Base-by-base conservation (phyloP, 2,797 vertebrate genomes). In the Neosilurus hyrtlii region DNA sequence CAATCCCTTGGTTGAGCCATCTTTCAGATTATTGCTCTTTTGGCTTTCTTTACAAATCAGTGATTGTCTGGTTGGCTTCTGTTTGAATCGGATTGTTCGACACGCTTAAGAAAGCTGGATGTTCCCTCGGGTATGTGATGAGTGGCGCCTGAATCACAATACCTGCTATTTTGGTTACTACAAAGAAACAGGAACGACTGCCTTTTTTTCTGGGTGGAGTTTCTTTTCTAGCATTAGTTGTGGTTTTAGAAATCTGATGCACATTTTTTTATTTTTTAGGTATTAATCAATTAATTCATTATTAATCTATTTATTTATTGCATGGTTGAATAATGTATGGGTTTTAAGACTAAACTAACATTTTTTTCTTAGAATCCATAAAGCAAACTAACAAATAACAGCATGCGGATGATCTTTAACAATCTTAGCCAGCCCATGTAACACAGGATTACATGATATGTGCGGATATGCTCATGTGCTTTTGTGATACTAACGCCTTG, bases 361-460 rank as follows among this genome's bases (percentile, higher is more conserved):
- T 62, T 79, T 67, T 59, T 56, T 26, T 62, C 37, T 68, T 73
- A 26, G 37, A 78, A 37, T 56, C 7, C 35, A 30, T 82, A 51
- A 80, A 73, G 37, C 73, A 68, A 26, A 56, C 52, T 87, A 57
- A 78, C 57, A 61, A 80, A 85, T 26, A 82, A 26, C 35, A 87
- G 87, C 89, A 91, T 91, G 89, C 83, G 73, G 57, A n/a, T 49
- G 43, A 56, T 43, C 74, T 76, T 57, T 81, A 79, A 74, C 67
- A 79, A 75, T 61, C 70, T 81, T 52, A 76, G 57, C 81, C 79
- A 85, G 61, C 83, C 85, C 80, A 89, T 91, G 88, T 90, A 91
- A 92, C 88, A 77, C 70, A 83, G 73, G 85, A 89, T 92, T 92
- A 91, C 88, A 90, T 91, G 90, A 67, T 49, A 62, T 57, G 62